Percentiles rank a stretch among this genome's conserved stretches.
Conservation (phyloP, 2,797 vertebrate genomes). For the Natrix natrix region DNA sequence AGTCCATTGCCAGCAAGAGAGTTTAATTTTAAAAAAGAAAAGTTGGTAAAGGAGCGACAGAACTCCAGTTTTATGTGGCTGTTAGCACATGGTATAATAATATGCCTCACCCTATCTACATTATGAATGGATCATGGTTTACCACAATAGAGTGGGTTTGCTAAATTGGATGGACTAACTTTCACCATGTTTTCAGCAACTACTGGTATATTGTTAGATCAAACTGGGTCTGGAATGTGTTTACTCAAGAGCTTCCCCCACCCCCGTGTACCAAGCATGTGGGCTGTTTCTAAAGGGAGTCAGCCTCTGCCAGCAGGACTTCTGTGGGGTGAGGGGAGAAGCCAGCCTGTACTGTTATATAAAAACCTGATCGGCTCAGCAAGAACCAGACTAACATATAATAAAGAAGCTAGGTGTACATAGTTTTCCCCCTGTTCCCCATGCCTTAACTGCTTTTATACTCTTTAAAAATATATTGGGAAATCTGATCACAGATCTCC, state of each 20-base stretch:
- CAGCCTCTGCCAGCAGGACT: background rate
- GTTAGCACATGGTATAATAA: conserved; percentile 50
- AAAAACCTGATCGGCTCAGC: conserved; percentile 9
- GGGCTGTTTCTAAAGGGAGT: conserved; percentile 37
- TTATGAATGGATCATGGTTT: conserved; percentile 41
- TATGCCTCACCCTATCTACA: conserved; percentile 27
- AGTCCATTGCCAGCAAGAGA: conserved; percentile 23
- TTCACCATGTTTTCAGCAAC: conserved; percentile 47
- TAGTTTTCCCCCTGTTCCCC: background rate
- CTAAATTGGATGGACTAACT: conserved; percentile 43
- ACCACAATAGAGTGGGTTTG: conserved; percentile 7
- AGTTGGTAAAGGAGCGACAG: conserved; percentile 33
- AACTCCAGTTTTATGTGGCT: conserved; percentile 47
- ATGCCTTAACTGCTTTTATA: background rate
- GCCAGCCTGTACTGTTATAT: conserved; percentile 12
- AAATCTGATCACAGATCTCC: background rate
- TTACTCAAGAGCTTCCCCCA: conserved; percentile 32
- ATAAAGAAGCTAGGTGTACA: background rate
- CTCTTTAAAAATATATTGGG: background rate
- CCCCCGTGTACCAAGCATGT: conserved; percentile 31
- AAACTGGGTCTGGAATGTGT: conserved; percentile 43
- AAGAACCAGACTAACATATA: background rate
- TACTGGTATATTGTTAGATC: conserved; percentile 41
- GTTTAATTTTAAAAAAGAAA: background rate
- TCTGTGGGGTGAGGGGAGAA: conserved; percentile 18